Percentiles rank a stretch among this genome's conserved stretches.
phyloP scores from a whole-genome alignment of 2,113 vertebrate species.

The Synchiropus splendidus region DNA sequence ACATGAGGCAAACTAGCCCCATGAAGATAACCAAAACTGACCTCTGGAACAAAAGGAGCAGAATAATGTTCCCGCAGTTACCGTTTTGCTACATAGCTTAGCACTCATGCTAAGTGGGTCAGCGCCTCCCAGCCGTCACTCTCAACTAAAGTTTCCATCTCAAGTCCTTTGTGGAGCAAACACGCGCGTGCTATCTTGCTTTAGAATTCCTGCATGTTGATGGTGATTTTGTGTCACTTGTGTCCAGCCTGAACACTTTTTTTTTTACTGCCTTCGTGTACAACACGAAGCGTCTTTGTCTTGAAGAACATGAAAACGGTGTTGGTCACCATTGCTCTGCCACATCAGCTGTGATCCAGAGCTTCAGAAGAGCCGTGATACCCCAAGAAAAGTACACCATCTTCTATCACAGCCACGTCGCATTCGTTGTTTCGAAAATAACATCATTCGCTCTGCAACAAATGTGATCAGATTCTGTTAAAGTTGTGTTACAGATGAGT shows the following conservation, averaged over 20 bases:
- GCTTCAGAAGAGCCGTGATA: background rate
- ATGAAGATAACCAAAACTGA: no score
- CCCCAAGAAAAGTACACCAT: background rate
- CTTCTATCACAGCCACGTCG: background rate
- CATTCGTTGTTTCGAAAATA: background rate
- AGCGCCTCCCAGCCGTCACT: slow-evolving; percentile 22
- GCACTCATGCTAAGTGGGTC: slow-evolving; percentile 38
- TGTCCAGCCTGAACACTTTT: background rate
- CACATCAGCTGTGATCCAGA: slow-evolving; percentile 44
- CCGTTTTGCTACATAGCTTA: slow-evolving; percentile 19
- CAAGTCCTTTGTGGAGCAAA: background rate
- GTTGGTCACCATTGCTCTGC: slow-evolving; percentile 45
- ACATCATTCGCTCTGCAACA: background rate
- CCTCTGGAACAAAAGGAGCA: no score
- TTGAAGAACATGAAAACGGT: slow-evolving; percentile 1
- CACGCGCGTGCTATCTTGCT: no score
- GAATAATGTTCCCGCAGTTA: no score
- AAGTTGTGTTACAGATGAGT: slow-evolving; percentile 13
- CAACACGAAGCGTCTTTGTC: slow-evolving; percentile 32
- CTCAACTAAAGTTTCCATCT: slow-evolving; percentile 22
- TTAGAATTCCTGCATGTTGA: no score
- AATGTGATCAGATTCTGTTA: slow-evolving; percentile 14
- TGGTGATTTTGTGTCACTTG: background rate
- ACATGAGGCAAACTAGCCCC: no score
- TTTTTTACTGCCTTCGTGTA: slow-evolving; percentile 1